phyloP scores from a whole-genome alignment of 2,113 vertebrate species.

The Onychostruthus taczanowskii region DNA sequence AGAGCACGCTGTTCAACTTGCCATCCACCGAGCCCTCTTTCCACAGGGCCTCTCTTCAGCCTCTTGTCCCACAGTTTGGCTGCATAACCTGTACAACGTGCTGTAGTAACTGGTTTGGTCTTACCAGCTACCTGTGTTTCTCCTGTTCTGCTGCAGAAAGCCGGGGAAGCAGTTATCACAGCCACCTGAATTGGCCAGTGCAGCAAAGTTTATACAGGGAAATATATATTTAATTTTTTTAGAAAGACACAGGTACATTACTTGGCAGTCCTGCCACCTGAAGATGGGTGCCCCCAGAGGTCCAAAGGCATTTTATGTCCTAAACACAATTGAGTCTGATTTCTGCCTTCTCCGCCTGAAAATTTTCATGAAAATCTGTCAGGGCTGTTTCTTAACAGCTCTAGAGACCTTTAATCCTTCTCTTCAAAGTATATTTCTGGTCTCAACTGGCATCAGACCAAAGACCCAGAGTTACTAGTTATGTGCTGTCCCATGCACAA shows the following conservation, averaged over 20 bases:
- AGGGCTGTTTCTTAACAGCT: neutral
- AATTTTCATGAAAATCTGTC: neutral
- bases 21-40: neutral
- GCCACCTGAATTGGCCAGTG: neutral
- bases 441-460: neutral
- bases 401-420: neutral
- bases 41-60: neutral
- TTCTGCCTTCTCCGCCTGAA: neutral
- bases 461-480: neutral
- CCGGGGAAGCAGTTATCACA: neutral
- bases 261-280: neutral
- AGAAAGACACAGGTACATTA: neutral
- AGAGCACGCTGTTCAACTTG: neutral
- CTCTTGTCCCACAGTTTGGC: fast-evolving
- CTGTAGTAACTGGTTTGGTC: neutral
- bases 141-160: neutral
- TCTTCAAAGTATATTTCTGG: neutral
- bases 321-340: neutral
- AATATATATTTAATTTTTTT: neutral
- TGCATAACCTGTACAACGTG: neutral
- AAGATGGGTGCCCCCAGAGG: neutral
- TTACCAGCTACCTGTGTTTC: neutral
- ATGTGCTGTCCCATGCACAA: neutral
- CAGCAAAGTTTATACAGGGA: neutral
- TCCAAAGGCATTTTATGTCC: neutral